Percentiles rank a stretch among this genome's conserved stretches.
These are phyloP conservation scores for Megaptera novaeangliae DNA, from an alignment of 2,113 vertebrate species.

Conservation along the genomic window DNA sequence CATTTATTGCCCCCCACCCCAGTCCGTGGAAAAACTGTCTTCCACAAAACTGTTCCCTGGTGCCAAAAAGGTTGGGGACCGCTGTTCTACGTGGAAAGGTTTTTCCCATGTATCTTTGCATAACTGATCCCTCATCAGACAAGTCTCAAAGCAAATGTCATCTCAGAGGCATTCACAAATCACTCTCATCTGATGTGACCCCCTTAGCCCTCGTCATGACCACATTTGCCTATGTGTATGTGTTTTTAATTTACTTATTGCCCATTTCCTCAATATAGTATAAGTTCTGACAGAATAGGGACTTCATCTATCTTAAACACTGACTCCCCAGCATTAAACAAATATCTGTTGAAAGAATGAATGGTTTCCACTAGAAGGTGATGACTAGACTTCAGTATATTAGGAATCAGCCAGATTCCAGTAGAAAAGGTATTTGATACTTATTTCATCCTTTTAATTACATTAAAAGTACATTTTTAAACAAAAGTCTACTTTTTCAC, in stretches of 20 bases:
- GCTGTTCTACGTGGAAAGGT: neutral
- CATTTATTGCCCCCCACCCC: too few species aligned
- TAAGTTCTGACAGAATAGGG: neutral
- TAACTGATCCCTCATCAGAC: neutral
- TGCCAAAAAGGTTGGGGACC: too few species aligned
- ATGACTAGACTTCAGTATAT: neutral
- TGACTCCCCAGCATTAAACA: neutral
- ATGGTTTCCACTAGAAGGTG: neutral
- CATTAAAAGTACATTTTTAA: neutral
- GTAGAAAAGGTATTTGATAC: neutral
- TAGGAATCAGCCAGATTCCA: neutral
- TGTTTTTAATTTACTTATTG: neutral
- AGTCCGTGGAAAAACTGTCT: too few species aligned
- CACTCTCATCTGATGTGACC: neutral
- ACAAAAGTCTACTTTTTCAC: conserved; percentile 46
- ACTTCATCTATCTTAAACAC: neutral
- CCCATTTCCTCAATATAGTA: neutral
- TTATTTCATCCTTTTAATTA: conserved; percentile 1
- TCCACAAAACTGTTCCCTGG: too few species aligned
- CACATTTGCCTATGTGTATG: neutral
- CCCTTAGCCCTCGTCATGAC: neutral
- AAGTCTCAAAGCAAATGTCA: neutral
- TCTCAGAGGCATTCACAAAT: neutral
- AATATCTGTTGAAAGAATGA: neutral
- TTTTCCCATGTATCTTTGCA: neutral